These are phyloP conservation scores for Plectrocnemia conspersa DNA, from an alignment of 1,140 invertebrate species.

Conservation along the genomic window DNA sequence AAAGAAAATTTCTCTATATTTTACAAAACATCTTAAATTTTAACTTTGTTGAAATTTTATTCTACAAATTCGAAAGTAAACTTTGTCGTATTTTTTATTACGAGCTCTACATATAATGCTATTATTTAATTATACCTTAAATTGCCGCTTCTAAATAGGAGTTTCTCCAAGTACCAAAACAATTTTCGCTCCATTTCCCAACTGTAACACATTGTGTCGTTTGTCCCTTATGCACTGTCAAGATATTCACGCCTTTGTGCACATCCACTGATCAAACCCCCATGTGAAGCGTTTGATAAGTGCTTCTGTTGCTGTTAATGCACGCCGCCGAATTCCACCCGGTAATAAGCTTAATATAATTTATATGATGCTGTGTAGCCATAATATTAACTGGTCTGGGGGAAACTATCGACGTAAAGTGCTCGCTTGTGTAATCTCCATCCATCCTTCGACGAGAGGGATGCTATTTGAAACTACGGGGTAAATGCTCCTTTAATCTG, in stretches of 20 bases:
- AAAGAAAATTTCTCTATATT: too few relatives aligned
- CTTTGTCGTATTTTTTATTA: too few relatives aligned
- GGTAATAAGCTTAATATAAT: slow-evolving; percentile 22
- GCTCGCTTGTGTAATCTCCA: slow-evolving; percentile 16
- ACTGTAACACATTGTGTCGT: neutral
- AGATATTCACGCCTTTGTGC: slow-evolving; percentile 9
- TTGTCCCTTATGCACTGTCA: neutral
- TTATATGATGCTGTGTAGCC: slow-evolving; percentile 15
- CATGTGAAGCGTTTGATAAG: slow-evolving; percentile 4
- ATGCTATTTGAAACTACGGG: too few relatives aligned
- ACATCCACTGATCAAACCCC: slow-evolving; percentile 5
- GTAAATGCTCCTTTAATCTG: too few relatives aligned
- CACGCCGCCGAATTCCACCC: slow-evolving; percentile 1
- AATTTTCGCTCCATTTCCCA: neutral
- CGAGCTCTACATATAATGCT: too few relatives aligned
- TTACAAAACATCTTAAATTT: too few relatives aligned
- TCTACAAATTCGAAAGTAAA: too few relatives aligned
- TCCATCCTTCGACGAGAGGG: neutral
- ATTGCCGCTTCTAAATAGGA: too few relatives aligned
- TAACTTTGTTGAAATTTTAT: too few relatives aligned
- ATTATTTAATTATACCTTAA: too few relatives aligned
- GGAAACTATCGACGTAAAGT: slow-evolving; percentile 17
- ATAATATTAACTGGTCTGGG: slow-evolving; percentile 16
- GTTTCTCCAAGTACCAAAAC: too few relatives aligned
- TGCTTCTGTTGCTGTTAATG: neutral